Conservation (phyloP, 1,140 invertebrate genomes). For the Phthorimaea operculella region DNA sequence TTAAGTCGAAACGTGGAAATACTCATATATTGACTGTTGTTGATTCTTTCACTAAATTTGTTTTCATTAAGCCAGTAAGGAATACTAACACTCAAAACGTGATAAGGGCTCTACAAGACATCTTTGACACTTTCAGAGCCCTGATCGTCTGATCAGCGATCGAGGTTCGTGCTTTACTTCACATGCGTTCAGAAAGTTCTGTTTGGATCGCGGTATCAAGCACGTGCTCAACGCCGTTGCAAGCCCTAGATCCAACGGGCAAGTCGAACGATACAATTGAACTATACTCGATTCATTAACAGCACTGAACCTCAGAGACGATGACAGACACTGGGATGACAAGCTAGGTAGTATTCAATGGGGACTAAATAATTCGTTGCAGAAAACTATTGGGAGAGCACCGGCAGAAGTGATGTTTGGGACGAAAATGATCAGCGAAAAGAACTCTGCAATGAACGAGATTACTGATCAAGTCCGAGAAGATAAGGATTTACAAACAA, state of each 20-base stretch:
- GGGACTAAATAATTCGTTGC: background rate
- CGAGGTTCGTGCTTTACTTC: constrained; percentile 1
- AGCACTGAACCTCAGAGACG: constrained; percentile 1
- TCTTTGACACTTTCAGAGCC: background rate
- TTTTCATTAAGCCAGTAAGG: background rate
- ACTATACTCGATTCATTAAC: background rate
- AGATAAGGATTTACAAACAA: background rate
- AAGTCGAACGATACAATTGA: background rate
- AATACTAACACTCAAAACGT: constrained; percentile 2
- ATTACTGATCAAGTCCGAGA: background rate
- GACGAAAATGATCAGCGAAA: background rate
- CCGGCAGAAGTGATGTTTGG: background rate
- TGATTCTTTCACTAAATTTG: constrained; percentile 1
- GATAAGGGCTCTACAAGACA: background rate
- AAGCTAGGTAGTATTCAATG: background rate
- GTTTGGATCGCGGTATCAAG: background rate
- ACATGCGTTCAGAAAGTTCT: background rate
- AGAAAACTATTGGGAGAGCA: background rate
- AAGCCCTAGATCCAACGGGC: constrained; percentile 1
- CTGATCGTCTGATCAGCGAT: no score
- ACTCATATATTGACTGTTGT: background rate
- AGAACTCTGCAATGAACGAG: background rate
- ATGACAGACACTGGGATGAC: background rate
- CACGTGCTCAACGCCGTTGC: background rate
- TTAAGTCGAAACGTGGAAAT: background rate